phyloP scores from a whole-genome alignment of 2,888 invertebrate genomes.

The Aporophyla nigra region DNA sequence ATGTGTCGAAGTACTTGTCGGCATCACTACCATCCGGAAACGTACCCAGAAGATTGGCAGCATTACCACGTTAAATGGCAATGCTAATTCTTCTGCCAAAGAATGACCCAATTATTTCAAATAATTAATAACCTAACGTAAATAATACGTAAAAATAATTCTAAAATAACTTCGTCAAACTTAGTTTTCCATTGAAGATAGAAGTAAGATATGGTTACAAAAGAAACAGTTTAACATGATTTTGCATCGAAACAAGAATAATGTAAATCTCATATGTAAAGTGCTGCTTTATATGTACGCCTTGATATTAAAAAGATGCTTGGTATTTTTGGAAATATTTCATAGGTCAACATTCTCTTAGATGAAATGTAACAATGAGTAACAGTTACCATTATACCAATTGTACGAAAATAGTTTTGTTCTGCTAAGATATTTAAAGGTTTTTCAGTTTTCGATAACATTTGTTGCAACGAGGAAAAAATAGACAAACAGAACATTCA shows the following conservation, averaged over 20 bases:
- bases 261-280: conserved; percentile 17
- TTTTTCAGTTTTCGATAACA: neutral
- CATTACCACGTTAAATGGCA: too few relatives aligned
- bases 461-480: neutral
- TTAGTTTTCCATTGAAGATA: neutral
- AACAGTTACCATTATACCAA: neutral
- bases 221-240: conserved; percentile 16
- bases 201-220: neutral
- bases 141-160: neutral
- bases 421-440: neutral
- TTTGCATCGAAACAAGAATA: conserved; percentile 30
- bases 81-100: too few relatives aligned
- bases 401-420: neutral
- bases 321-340: conserved; percentile 35
- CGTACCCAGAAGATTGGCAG: too few relatives aligned
- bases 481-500: neutral
- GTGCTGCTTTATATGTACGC: conserved; percentile 35
- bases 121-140: neutral
- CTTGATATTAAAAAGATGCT: conserved; percentile 38
- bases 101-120: neutral
- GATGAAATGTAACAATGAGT: neutral
- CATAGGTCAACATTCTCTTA: conserved; percentile 46
- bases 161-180: too few relatives aligned
- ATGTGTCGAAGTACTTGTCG: too few relatives aligned
- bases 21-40: too few relatives aligned